A percentile compares a stretch with the other conserved stretches of the same genome.
Evolutionary conservation across 1,140 invertebrate species (phyloP).

Genomic region (Diorhabda sublineata): DNA sequence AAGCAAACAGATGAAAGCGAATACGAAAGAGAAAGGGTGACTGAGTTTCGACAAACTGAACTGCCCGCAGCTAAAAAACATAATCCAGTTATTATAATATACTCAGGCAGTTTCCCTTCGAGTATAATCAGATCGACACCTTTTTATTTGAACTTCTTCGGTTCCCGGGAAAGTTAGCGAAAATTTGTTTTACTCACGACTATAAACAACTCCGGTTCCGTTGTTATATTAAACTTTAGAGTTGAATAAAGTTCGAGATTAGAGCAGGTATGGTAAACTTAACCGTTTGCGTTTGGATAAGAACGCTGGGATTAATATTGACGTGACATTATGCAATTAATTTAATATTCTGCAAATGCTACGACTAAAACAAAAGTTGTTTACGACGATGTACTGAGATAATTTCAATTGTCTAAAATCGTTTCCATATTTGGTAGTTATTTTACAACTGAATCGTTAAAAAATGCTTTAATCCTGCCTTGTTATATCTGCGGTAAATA

Average conservation of each 20-base stretch:
- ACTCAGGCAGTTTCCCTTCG: slow-evolving; percentile 27
- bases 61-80: slow-evolving; percentile 22
- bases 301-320: background rate
- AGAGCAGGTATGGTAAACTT: background rate
- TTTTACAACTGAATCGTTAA: too few species aligned
- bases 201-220: slow-evolving; percentile 10
- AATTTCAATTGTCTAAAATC: too few species aligned
- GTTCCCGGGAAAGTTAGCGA: slow-evolving; percentile 13
- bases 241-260: slow-evolving; percentile 14
- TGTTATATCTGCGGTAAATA: too few species aligned
- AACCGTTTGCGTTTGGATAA: background rate
- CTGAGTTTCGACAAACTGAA: slow-evolving; percentile 21
- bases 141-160: slow-evolving; percentile 34
- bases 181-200: slow-evolving; percentile 16
- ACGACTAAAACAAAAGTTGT: too few species aligned
- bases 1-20: slow-evolving; percentile 14
- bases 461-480: too few species aligned
- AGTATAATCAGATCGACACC: slow-evolving; percentile 36
- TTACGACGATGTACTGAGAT: too few species aligned
- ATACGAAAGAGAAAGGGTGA: slow-evolving; percentile 4
- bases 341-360: too few species aligned
- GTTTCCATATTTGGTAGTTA: too few species aligned
- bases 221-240: slow-evolving; percentile 8
- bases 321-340: background rate
- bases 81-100: slow-evolving; percentile 39